These are phyloP conservation scores for Apaloderma vittatum DNA, from an alignment of 2,113 vertebrate species.

Conservation along the genomic window DNA sequence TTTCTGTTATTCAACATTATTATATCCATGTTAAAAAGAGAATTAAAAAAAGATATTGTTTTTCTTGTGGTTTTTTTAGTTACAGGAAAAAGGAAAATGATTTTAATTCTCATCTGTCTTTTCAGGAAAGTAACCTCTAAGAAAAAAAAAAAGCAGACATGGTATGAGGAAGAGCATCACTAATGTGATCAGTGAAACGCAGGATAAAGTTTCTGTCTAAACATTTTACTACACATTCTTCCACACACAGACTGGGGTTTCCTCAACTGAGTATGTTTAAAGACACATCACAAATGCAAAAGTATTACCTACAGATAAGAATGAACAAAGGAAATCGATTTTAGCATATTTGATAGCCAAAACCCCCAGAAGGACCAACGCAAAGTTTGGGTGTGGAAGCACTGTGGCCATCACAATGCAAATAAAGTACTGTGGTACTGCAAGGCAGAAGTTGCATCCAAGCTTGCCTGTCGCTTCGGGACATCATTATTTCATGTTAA, in stretches of 20 bases:
- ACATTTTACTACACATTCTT: not conserved
- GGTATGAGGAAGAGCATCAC: not conserved
- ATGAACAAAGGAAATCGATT: not conserved
- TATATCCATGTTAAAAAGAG: not conserved
- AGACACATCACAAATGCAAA: not conserved
- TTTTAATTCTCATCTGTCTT: not conserved
- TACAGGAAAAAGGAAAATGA: not conserved
- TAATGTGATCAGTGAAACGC: not conserved
- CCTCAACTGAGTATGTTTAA: not conserved
- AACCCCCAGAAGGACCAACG: constrained; percentile 38
- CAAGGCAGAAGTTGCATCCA: not conserved
- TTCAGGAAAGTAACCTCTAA: not conserved
- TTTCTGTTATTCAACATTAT: not conserved
- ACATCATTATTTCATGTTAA: constrained; percentile 74
- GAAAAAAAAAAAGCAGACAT: not conserved
- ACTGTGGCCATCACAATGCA: constrained; percentile 16
- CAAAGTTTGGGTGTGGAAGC: not conserved
- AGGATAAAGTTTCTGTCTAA: not conserved
- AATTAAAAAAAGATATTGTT: not conserved
- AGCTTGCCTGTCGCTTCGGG: constrained; percentile 5
- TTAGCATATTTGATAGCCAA: not conserved
- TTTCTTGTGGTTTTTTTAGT: not conserved
- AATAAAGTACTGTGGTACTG: constrained; percentile 54
- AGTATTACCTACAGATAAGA: not conserved
- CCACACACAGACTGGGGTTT: constrained; percentile 1